Evolutionary conservation across 2,797 vertebrate species (phyloP).

Genomic region (Oreochromis mossambicus): DNA sequence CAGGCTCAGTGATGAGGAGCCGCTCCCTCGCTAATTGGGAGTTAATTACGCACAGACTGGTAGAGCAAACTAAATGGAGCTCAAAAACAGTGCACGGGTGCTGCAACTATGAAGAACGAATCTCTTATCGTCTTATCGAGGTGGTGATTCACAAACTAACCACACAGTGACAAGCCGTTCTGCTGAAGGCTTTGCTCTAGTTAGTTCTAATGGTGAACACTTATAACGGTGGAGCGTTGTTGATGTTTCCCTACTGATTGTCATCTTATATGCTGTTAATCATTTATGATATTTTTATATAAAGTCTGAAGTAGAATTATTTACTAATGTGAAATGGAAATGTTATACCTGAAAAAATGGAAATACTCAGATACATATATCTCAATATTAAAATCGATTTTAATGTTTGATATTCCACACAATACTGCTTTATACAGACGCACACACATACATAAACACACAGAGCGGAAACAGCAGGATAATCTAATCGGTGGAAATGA

Average conservation of each 20-base stretch:
- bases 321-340: not conserved
- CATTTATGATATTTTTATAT: not conserved
- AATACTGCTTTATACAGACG: not conserved
- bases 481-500: conserved; percentile 69
- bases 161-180: not conserved
- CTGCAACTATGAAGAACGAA: not conserved
- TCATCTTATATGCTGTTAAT: not conserved
- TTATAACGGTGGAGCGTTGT: not conserved
- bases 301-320: not conserved
- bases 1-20: not conserved
- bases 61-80: not conserved
- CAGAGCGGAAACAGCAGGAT: not conserved
- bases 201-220: not conserved
- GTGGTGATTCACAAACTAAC: not conserved
- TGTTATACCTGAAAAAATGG: not conserved
- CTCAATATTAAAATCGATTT: not conserved
- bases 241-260: not conserved
- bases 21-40: not conserved
- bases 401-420: not conserved
- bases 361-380: not conserved
- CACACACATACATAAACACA: not conserved
- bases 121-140: not conserved
- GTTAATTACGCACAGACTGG: not conserved
- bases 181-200: not conserved
- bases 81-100: not conserved